These are phyloP conservation scores for Drosophila quinaria DNA, from an alignment of 2,888 invertebrate species.

Conservation along the genomic window DNA sequence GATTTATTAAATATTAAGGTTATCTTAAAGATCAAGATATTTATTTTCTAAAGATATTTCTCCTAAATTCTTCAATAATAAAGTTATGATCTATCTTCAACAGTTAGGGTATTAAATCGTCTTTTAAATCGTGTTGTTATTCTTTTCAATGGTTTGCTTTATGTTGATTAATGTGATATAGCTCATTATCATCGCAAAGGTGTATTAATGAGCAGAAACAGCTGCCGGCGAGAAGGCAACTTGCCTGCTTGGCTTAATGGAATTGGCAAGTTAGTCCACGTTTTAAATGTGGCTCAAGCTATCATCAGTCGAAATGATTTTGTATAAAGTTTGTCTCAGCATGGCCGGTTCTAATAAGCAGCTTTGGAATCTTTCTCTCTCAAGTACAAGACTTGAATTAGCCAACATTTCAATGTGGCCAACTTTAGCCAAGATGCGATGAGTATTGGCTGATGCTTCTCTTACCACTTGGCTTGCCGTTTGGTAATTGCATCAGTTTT, in stretches of 20 bases:
- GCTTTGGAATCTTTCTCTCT: constrained; percentile 8
- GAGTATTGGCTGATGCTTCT: constrained; percentile 31
- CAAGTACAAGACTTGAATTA: constrained; percentile 35
- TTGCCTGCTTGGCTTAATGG: constrained; percentile 31
- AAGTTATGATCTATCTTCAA: neutral
- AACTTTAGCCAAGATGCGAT: constrained; percentile 46
- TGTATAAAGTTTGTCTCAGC: constrained; percentile 21
- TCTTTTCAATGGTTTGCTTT: neutral
- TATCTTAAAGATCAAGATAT: too few relatives aligned
- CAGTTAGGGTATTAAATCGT: constrained; percentile 11
- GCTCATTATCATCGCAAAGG: constrained; percentile 44
- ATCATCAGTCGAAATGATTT: constrained; percentile 33
- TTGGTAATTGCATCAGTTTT: constrained; percentile 43
- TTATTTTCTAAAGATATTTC: too few relatives aligned
- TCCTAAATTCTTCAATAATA: too few relatives aligned
- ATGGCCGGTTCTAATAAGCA: constrained; percentile 23
- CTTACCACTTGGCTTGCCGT: constrained; percentile 25
- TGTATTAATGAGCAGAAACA: constrained; percentile 49
- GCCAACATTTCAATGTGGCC: constrained; percentile 71
- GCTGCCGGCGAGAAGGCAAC: constrained; percentile 13
- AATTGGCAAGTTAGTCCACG: constrained; percentile 30
- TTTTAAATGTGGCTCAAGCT: constrained; percentile 24
- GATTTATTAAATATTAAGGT: too few relatives aligned
- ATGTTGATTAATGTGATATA: constrained; percentile 56
- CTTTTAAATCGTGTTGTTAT: neutral